Evolutionary conservation across 2,113 vertebrate species (phyloP).

Genomic region (Phalacrocorax pelagicus): DNA sequence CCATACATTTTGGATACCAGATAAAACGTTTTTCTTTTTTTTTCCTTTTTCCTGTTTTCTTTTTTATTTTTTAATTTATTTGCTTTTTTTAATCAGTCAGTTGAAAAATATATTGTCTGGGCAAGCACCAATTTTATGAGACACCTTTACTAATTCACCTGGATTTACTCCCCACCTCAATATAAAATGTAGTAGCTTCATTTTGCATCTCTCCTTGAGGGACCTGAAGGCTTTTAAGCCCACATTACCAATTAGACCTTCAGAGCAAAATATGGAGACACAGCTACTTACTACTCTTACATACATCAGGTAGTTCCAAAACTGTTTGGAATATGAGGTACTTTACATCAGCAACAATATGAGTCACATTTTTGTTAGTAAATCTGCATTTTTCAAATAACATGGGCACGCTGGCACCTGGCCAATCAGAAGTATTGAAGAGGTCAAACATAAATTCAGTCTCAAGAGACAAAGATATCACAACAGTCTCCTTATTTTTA

Average conservation of each 20-base stretch:
- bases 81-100: neutral
- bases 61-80: neutral
- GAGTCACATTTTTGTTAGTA: neutral
- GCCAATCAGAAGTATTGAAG: neutral
- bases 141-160: neutral
- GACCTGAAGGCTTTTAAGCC: neutral
- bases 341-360: neutral
- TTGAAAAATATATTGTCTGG: neutral
- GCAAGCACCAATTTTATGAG: neutral
- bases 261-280: neutral
- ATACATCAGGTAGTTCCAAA: neutral
- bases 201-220: neutral
- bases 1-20: neutral
- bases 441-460: neutral
- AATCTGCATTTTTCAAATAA: neutral
- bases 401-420: neutral
- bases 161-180: neutral
- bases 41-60: neutral
- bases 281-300: neutral
- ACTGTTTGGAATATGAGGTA: neutral
- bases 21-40: neutral
- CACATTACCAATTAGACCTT: neutral
- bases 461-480: neutral
- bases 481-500: neutral
- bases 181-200: neutral